These are phyloP conservation scores for Acridotheres tristis DNA, from an alignment of 2,797 vertebrate genomes.

Conservation along the genomic window DNA sequence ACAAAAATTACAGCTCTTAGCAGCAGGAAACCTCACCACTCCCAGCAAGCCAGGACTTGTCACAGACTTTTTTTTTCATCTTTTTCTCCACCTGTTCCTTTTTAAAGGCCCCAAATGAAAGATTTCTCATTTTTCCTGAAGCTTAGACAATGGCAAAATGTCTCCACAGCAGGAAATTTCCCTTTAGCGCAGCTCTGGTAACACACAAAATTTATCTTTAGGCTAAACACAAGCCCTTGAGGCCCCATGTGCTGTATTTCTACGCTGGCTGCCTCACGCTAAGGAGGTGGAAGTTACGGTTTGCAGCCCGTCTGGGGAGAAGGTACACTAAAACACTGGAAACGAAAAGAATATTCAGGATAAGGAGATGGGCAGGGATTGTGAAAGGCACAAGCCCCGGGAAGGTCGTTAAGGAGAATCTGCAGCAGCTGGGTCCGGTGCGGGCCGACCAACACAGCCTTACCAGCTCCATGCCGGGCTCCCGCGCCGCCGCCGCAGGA, in stretches of 20 bases:
- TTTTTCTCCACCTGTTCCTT: neutral
- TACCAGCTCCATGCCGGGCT: neutral
- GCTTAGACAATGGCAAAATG: neutral
- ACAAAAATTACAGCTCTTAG: neutral
- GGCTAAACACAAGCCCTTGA: neutral
- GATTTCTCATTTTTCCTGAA: neutral
- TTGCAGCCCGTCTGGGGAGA: too few species aligned
- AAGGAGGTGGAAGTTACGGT: neutral
- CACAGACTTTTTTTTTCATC: neutral
- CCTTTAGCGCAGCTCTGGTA: neutral
- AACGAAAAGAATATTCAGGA: neutral
- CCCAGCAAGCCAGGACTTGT: neutral
- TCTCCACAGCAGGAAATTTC: neutral
- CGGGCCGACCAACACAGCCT: neutral
- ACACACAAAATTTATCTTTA: neutral
- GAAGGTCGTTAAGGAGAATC: too few species aligned
- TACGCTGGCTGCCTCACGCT: neutral
- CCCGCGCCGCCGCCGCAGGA: neutral
- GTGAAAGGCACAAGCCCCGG: neutral
- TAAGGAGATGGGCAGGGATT: rapidly evolving
- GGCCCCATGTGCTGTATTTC: neutral
- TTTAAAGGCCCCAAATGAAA: neutral
- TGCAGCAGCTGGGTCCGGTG: too few species aligned
- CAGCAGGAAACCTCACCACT: neutral
- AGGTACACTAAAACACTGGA: neutral